Base-by-base conservation (phyloP, 30 jellyfish, hydroid and myxozoan genomes). In the Hydra vulgaris region DNA sequence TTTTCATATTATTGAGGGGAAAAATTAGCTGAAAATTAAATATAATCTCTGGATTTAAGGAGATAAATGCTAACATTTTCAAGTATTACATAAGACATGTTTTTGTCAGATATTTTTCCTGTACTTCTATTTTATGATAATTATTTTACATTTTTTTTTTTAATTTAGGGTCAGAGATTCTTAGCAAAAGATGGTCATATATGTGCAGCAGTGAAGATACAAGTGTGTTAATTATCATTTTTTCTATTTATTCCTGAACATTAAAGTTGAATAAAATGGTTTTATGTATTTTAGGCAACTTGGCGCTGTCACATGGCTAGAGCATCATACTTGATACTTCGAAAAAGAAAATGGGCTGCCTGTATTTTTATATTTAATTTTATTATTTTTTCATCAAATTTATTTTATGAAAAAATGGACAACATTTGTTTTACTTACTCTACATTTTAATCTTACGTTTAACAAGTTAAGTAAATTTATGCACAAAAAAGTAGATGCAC, bases 291-390 rank as follows among this genome's bases (percentile, higher is more conserved):
- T 23, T 54, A 78, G 85, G 7, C 89, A 54, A 22, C 78, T 25
- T 81, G 76, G 77, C 74, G 89, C 25, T 18, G 89, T 18, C 70
- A 81, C 24, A 23, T 16, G 18, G 67, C 73, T 52, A 84, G 56
- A 8, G n/a, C 82, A 27, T 21, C 90, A 0, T 90, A 90, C 66
- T 73, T 85, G 56, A 77, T 73, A 66, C 73, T 81, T 72, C 76
- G 97, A 25, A 82, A 81, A 53, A 40, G 89, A 68, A 85, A 77
- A 70, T 90, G 97, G 97, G 97, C 96, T 0, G 95, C 97, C 75
- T 94, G 96, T 81, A 87, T 74, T 8, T 71, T 71, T 27, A 1
- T 20, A 1, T 78, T 55, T 18, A 17, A 0, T 22, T 26, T 15
- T 1, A 1, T 7, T 69, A 15, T 23, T 17, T 17, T 71, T n/a